A percentile compares a stretch with the other conserved stretches of the same genome.
Conservation (phyloP, 2,797 vertebrate genomes). For the Diglossa cyanea region DNA sequence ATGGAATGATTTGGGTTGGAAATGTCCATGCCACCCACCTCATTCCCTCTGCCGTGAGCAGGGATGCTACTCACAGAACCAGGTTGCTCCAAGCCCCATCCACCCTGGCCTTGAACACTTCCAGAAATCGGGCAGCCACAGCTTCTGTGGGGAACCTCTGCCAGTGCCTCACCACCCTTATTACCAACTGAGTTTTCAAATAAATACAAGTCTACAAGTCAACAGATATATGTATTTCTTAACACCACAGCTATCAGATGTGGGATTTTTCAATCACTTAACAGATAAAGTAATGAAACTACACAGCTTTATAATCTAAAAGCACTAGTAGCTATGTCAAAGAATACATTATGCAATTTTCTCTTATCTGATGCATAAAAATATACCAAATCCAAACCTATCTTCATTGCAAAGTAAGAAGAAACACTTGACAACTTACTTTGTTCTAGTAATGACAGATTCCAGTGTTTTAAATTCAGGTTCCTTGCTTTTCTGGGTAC, state of each 20-base stretch:
- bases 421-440: conserved; percentile 76
- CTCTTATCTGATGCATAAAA: neutral
- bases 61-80: neutral
- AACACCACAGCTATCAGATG: neutral
- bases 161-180: neutral
- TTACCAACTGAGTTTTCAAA: neutral
- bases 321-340: neutral
- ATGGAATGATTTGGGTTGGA: neutral
- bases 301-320: neutral
- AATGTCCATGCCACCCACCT: accelerated
- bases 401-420: neutral
- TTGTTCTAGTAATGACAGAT: conserved; percentile 88
- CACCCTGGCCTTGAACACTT: neutral
- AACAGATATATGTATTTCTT: neutral
- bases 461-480: conserved; percentile 94
- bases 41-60: neutral
- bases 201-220: neutral
- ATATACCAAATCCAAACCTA: neutral
- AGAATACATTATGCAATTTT: neutral
- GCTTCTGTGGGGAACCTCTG: neutral
- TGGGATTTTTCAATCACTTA: neutral
- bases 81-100: neutral
- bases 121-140: neutral
- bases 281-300: neutral
- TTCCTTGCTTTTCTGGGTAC: conserved; percentile 92